A percentile compares a stretch with the other conserved stretches of the same genome.
Conservation (phyloP, 1,140 invertebrate genomes). For the Drosophila setifemur region DNA sequence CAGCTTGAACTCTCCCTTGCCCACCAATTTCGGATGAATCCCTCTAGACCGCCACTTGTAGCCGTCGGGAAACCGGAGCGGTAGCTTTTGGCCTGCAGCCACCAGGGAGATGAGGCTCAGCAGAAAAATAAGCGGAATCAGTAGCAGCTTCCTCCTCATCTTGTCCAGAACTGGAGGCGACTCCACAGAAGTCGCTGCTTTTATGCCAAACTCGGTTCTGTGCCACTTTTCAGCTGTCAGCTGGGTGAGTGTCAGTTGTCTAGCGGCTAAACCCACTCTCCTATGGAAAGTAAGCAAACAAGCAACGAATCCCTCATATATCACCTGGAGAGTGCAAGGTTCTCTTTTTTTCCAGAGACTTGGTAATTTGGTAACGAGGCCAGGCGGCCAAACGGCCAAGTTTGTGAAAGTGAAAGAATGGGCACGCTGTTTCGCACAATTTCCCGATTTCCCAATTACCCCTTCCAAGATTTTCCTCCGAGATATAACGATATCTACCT, state of each 20-base stretch:
- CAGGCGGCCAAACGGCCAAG: constrained; percentile 7
- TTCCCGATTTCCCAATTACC: not conserved
- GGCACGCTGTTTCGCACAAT: constrained; percentile 12
- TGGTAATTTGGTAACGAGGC: constrained; percentile 7
- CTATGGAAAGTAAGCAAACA: constrained; percentile 43
- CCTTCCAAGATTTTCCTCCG: no score
- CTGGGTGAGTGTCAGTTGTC: constrained; percentile 45
- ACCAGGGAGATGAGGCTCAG: not conserved
- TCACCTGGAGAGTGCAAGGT: constrained; percentile 22
- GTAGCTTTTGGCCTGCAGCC: not conserved
- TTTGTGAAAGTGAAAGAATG: constrained; percentile 36
- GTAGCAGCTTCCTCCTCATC: constrained; percentile 40
- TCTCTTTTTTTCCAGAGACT: not conserved
- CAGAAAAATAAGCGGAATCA: not conserved
- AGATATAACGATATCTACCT: constrained; percentile 8
- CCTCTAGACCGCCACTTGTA: constrained; percentile 28
- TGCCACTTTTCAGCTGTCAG: constrained; percentile 32
- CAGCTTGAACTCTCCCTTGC: constrained; percentile 50
- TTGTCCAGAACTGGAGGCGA: constrained; percentile 48
- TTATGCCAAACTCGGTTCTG: constrained; percentile 35
- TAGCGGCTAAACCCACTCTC: constrained; percentile 4
- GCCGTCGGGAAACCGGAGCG: constrained; percentile 18
- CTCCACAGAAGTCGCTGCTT: constrained; percentile 19
- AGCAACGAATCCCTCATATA: not conserved
- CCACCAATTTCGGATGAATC: constrained; percentile 13